A percentile compares a stretch with the other conserved stretches of the same genome.
phyloP scores from a whole-genome alignment of 2,888 invertebrate genomes.

The Anagyrus pseudococci region DNA sequence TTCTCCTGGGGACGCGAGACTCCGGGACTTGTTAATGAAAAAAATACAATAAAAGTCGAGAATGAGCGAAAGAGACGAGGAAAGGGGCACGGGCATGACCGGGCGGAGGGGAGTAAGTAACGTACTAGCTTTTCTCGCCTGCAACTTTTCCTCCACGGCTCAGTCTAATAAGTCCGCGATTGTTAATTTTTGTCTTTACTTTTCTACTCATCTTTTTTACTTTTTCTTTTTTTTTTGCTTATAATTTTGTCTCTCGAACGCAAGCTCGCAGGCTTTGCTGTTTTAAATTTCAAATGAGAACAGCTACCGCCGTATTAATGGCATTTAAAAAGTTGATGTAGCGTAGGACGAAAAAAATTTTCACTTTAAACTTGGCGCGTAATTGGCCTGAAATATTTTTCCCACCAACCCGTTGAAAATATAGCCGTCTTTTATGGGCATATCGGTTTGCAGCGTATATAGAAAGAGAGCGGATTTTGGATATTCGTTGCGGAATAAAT shows the following conservation, averaged over 20 bases:
- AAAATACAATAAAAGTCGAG: constrained; percentile 59
- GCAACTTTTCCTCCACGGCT: constrained; percentile 27
- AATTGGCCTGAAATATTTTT: no score
- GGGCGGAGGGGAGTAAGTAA: not conserved
- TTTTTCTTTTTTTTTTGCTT: constrained; percentile 5
- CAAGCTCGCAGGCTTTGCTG: constrained; percentile 39
- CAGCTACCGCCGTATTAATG: constrained; percentile 20
- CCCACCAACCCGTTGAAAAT: no score
- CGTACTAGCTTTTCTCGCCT: constrained; percentile 6
- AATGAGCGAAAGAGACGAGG: not conserved
- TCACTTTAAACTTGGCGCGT: no score
- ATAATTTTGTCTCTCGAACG: not conserved
- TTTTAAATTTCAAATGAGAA: constrained; percentile 42
- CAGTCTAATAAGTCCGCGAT: constrained; percentile 34
- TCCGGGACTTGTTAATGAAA: constrained; percentile 60
- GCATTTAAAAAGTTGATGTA: constrained; percentile 26
- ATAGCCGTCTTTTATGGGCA: no score
- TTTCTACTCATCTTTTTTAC: constrained; percentile 1
- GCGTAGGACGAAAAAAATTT: no score
- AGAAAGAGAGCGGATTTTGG: no score
- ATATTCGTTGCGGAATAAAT: no score
- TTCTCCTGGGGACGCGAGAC: constrained; percentile 47
- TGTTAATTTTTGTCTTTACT: constrained; percentile 31
- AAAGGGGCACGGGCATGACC: no score
- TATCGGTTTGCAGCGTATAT: no score